These are phyloP conservation scores for Stictocephala bisonia DNA, from an alignment of 2,888 invertebrate genomes.

Conservation along the genomic window DNA sequence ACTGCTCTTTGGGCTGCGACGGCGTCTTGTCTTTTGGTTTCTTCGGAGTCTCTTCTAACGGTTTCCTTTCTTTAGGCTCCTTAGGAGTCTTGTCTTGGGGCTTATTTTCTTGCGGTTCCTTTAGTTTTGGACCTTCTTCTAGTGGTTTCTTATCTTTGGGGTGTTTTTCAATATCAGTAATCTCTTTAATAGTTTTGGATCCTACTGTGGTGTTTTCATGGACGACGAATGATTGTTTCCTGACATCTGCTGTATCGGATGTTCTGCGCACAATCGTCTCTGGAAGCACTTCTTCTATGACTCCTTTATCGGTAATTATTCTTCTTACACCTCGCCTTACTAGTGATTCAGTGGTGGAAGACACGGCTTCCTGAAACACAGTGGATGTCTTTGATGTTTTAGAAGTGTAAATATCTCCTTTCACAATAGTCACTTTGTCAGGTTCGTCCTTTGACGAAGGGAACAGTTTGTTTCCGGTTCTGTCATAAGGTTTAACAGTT, in stretches of 20 bases:
- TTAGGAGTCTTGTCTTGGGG: constrained; percentile 12
- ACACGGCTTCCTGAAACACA: constrained; percentile 18
- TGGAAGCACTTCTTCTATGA: constrained; percentile 18
- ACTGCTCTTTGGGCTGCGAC: constrained; percentile 74
- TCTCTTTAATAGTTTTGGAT: constrained; percentile 18
- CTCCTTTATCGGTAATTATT: constrained; percentile 2
- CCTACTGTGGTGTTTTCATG: constrained; percentile 32
- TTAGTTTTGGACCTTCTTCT: constrained; percentile 21
- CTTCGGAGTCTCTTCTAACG: constrained; percentile 23
- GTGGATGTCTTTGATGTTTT: constrained; percentile 28
- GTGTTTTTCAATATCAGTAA: not conserved
- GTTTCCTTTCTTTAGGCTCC: not conserved
- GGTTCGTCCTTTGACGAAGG: constrained; percentile 20
- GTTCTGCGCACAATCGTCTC: constrained; percentile 13
- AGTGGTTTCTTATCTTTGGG: not conserved
- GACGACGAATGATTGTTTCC: constrained; percentile 34
- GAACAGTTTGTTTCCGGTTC: not conserved
- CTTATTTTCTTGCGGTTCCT: not conserved
- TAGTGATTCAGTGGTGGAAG: constrained; percentile 33
- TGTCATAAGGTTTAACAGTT: not conserved
- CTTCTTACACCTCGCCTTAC: constrained; percentile 25
- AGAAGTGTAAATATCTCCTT: constrained; percentile 3
- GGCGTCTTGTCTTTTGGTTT: constrained; percentile 39
- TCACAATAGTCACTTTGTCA: constrained; percentile 18
- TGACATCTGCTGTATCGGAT: constrained; percentile 30